These are phyloP conservation scores for Theristus sp. DNA, from an alignment of 2,888 invertebrate species.

Conservation along the genomic window DNA sequence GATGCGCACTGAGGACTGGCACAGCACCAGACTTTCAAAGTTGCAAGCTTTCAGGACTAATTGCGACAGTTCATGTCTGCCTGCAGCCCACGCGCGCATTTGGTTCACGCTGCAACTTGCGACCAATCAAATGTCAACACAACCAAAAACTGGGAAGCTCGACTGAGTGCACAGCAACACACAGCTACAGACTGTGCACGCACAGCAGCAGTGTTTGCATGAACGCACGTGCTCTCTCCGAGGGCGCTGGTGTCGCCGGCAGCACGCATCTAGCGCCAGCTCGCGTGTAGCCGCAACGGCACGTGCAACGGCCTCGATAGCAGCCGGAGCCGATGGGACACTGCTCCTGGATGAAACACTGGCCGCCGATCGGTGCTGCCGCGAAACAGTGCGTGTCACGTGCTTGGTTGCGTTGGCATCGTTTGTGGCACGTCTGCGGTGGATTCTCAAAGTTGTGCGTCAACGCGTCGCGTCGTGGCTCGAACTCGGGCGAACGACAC, in stretches of 20 bases:
- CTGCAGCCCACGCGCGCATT: too few species aligned
- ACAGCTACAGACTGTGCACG: too few species aligned
- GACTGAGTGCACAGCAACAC: too few species aligned
- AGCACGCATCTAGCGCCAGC: background rate
- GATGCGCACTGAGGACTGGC: too few species aligned
- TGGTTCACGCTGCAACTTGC: too few species aligned
- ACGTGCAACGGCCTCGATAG: slow-evolving; percentile 1
- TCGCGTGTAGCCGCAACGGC: slow-evolving; percentile 1
- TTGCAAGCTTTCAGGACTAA: too few species aligned
- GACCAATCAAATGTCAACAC: too few species aligned
- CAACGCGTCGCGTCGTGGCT: background rate
- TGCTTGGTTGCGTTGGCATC: background rate
- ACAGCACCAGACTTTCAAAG: too few species aligned
- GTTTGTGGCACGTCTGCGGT: background rate
- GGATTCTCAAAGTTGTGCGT: background rate
- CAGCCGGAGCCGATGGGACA: slow-evolving; percentile 19
- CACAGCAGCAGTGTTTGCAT: too few species aligned
- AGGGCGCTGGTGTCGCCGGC: background rate
- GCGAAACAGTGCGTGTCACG: background rate
- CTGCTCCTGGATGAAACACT: slow-evolving; percentile 21
- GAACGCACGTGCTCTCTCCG: too few species aligned
- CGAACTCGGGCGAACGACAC: background rate
- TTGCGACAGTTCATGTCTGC: too few species aligned
- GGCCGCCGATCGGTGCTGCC: background rate
- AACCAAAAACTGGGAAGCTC: too few species aligned